Conservation (phyloP, 2,888 invertebrate species). For the Xestia ashworthii region DNA sequence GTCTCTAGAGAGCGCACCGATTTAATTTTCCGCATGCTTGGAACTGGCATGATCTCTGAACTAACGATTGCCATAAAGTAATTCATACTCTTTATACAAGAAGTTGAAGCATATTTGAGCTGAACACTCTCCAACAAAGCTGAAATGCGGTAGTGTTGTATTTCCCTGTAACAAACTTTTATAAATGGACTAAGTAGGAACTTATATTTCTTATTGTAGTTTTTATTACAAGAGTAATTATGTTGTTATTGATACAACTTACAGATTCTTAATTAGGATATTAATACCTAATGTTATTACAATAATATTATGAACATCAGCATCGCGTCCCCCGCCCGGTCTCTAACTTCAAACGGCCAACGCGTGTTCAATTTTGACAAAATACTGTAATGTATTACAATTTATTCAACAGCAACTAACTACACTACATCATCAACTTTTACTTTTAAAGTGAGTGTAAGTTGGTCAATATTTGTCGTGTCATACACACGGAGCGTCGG, state of each 20-base stretch:
- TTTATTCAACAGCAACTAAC: conserved; percentile 22
- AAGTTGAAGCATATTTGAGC: too few relatives aligned
- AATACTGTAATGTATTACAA: conserved; percentile 23
- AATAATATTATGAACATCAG: not conserved
- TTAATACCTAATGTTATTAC: too few relatives aligned
- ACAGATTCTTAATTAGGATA: not conserved
- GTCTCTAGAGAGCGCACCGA: not conserved
- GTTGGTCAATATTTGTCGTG: conserved; percentile 54
- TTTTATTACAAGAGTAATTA: too few relatives aligned
- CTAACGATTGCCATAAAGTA: too few relatives aligned
- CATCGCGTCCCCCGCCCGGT: not conserved
- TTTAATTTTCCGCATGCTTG: not conserved
- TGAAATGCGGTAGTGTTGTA: not conserved
- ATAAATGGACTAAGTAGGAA: too few relatives aligned
- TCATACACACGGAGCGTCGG: conserved; percentile 7
- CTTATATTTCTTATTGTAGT: too few relatives aligned
- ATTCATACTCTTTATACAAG: too few relatives aligned
- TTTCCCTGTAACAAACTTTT: not conserved
- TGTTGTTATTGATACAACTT: too few relatives aligned
- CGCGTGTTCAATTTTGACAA: not conserved
- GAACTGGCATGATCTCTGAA: not conserved
- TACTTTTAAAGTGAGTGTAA: conserved; percentile 55
- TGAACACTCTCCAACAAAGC: not conserved
- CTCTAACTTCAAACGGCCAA: not conserved
- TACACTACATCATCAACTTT: conserved; percentile 43